Base-by-base conservation (phyloP, 2,113 vertebrate species). In the Ciconia stormi region DNA sequence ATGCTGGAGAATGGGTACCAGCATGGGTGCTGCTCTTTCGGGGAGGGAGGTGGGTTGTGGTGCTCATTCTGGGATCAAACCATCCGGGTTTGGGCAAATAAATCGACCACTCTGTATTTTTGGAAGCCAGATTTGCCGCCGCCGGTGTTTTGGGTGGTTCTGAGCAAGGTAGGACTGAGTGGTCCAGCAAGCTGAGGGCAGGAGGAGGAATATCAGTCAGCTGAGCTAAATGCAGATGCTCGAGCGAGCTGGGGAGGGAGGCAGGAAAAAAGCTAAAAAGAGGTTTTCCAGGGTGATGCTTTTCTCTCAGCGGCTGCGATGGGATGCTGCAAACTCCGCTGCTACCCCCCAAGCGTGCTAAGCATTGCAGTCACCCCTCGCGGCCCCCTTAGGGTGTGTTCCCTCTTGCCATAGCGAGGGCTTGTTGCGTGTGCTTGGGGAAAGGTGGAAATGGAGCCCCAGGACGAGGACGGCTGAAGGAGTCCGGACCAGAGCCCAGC, bases 241-340 rank as follows among this genome's bases (percentile, higher is more conserved):
- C 1, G 1, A 34, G 21, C 0, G 4, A 73, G 40, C 18, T 32
- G 56, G 29, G 16, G 50, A 40, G 44, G 23, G 82, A 74, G 9
- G 16, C 23, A 27, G 42, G 7, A 58, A 82, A 69, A 69, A 76
- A 6, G 8, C 26, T 16, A 7, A 38, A 30, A 44, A 0, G 6
- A 17, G 8, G 0, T 21, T 82, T 95, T 70, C 27, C n/a, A 36
- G 11, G 4, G 2, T 3, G 46, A 32, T 1, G 6, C 1, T 0
- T 40, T 66, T 88, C 42, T 84, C 53, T 38, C 4, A 0, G n/a
- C 1, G 3, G 25, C 6, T 61, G 9, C 1, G 4, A 0, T 6
- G 23, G 53, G 36, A 15, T 30, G 42, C 47, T 56, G 42, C 55
- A 44, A 30, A 19, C 23, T 32, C 38, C 2, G 1, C 14, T 32